Evolutionary conservation across 2,113 vertebrate genomes (phyloP), one percentile per base, ranked within the genome.

Genomic region (Monopterus albus): DNA sequence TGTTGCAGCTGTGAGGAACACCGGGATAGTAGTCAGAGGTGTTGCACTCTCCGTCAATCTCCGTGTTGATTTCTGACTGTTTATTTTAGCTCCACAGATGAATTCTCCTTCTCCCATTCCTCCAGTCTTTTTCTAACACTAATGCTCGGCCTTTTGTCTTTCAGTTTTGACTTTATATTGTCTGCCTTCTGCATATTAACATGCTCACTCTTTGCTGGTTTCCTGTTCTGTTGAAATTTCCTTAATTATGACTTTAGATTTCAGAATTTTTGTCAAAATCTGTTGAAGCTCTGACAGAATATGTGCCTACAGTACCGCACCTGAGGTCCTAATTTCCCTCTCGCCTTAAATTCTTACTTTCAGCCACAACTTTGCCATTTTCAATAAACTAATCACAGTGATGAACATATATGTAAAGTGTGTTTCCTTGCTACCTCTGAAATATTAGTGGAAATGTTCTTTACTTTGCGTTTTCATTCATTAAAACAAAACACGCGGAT

Each of bases 1-100:
- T 78, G 58, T 46, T 68, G 79, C 79, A 87, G 84, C 83, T 89
- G 81, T 62, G 74, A 57, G 20, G 63, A 82, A 85, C 87, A 87
- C 70, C 82, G 87, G 80, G 61, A 72, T 60, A 17, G 39, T 25
- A 40, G 74, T 63, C 36, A 35, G 26, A 64, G 15, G 49, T 82
- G 75, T 68, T 62, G 62, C 36, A 38, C n/a, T 55, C 35, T 18
- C 29, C n/a, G 23, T 36, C 31, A 25, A 7, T 68, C 18, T 46
- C 18, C 14, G 3, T 2, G 15, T 52, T 25, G 7, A 10, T 33
- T 40, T 61, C 28, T n/a, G 13, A n/a, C n/a, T n/a, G n/a, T n/a
- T n/a, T n/a, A n/a, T n/a, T n/a, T n/a, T n/a, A n/a, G n/a, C n/a
- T n/a, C n/a, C n/a, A n/a, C n/a, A n/a, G n/a, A n/a, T n/a, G n/a